Evolutionary conservation across 1,140 invertebrate genomes (phyloP), one percentile per base, ranked within the genome.

Genomic region (Drosophila trapezifrons): DNA sequence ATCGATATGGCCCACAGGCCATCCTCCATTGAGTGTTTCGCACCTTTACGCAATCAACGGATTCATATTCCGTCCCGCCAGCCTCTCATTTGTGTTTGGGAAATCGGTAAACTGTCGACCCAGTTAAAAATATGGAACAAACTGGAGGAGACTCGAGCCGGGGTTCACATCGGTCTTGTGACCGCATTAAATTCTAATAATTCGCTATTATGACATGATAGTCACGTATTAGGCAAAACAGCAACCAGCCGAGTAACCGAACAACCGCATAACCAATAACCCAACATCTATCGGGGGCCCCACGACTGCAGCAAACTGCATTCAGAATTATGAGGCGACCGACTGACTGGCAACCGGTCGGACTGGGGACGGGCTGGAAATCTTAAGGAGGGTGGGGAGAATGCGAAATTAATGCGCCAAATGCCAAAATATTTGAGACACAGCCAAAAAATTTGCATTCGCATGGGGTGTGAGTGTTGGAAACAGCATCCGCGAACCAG

Each of bases 151-250:
- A 18, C 43, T 42, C 42, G 22, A 42, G 52, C 27, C 56, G 17
- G 47, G 59, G 59, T 58, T 65, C 76, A 78, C 58, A 56, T 43
- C 38, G 43, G 29, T 58, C 52, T 55, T 66, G 54, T 67, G 73
- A 66, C 73, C 73, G 84, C 76, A 89, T 87, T 89, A 87, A 89
- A 89, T 89, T 89, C 84, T 87, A 87, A 87, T 87, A 87, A 89
- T 83, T 89, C 84, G 83, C 80, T 87, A 83, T 87, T 87, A 87
- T 87, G 83, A 87, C 83, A 89, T 87, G 84, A 84, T 87, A 87
- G 80, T 87, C 85, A 87, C 84, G 84, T 89, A 87, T 87, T 87
- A 87, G 77, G 84, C 84, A 74, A 79, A 83, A 78, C 76, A 74
- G 73, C 29, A 52, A 22, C 18, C 74, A 72, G 63, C 74, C 78